These are phyloP conservation scores for Meloidogyne floridensis DNA, from an alignment of 1,140 invertebrate genomes.

Conservation along the genomic window DNA sequence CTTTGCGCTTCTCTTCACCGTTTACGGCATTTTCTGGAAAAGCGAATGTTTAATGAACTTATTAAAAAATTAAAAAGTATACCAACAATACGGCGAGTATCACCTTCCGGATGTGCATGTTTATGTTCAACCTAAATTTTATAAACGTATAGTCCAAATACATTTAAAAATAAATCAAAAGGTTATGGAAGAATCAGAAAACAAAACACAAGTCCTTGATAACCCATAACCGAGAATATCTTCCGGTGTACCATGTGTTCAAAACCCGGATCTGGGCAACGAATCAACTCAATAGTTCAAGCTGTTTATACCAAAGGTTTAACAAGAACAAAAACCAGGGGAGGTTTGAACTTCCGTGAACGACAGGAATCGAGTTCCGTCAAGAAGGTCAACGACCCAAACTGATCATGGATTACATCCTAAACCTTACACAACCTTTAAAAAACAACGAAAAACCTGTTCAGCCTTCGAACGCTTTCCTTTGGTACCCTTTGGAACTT, in stretches of 20 bases:
- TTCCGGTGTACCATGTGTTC: no score
- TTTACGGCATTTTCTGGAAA: conserved; percentile 41
- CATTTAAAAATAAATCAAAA: no score
- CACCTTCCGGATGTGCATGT: conserved; percentile 51
- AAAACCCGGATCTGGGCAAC: no score
- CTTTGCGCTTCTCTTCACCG: conserved; percentile 52
- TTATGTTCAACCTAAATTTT: conserved; percentile 40
- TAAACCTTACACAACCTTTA: background rate
- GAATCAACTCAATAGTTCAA: no score
- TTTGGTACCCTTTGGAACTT: conserved; percentile 29
- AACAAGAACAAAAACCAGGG: no score
- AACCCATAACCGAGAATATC: no score
- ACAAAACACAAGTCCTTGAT: no score
- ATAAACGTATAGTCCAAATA: background rate
- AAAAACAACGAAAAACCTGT: conserved; percentile 36
- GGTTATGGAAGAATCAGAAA: no score
- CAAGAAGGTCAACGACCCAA: no score
- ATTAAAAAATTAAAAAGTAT: background rate
- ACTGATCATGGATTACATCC: background rate
- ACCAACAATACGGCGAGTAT: conserved; percentile 51
- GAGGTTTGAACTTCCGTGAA: no score
- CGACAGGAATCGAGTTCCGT: no score
- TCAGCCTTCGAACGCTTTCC: conserved; percentile 54
- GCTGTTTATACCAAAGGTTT: no score
- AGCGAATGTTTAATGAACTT: background rate